phyloP scores from a whole-genome alignment of 2,888 invertebrate genomes.

The Tiliacea citrago region DNA sequence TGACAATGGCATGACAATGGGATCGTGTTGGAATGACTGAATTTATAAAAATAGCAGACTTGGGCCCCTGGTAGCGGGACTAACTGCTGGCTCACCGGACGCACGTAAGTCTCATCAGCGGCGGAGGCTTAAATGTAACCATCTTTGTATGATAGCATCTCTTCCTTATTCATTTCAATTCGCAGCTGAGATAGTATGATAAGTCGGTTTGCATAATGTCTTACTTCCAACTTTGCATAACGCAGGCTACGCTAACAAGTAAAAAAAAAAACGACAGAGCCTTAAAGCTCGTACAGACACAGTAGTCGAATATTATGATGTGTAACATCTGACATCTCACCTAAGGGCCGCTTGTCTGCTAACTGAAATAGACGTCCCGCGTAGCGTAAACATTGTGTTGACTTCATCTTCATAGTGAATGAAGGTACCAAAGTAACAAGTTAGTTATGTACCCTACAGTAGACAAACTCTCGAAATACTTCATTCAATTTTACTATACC shows the following conservation, averaged over 20 bases:
- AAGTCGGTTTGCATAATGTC: constrained; percentile 32
- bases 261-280: not conserved
- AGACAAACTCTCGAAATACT: constrained; percentile 41
- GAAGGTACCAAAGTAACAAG: constrained; percentile 23
- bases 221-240: constrained; percentile 38
- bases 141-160: constrained; percentile 25
- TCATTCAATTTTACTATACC: constrained; percentile 52
- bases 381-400: constrained; percentile 10
- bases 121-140: not conserved
- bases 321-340: too few species aligned
- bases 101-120: constrained; percentile 11
- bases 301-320: too few species aligned
- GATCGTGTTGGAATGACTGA: too few species aligned
- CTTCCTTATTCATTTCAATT: constrained; percentile 45
- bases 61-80: not conserved
- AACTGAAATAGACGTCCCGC: too few species aligned
- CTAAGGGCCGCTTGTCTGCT: too few species aligned
- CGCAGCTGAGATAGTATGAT: constrained; percentile 25
- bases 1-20: too few species aligned
- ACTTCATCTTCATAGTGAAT: constrained; percentile 7
- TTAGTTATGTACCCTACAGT: constrained; percentile 26
- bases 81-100: not conserved
- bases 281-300: too few species aligned
- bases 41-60: too few species aligned
- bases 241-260: constrained; percentile 1